These are phyloP conservation scores for Aphaenogaster ashmeadi DNA, from an alignment of 1,140 invertebrate genomes.

Conservation along the genomic window DNA sequence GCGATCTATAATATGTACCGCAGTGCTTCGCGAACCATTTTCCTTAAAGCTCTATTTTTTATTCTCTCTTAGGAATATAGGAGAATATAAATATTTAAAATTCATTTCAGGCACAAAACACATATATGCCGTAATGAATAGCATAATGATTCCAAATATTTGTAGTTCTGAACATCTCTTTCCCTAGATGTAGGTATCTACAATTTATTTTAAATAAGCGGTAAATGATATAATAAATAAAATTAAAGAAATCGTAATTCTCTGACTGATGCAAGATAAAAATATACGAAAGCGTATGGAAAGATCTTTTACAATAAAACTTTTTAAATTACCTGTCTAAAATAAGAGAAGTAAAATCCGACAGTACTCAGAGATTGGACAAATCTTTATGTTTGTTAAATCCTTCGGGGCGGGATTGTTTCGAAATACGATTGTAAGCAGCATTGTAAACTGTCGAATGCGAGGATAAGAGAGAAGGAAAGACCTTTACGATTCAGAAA, in stretches of 20 bases:
- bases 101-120: neutral
- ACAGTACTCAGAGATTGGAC: neutral
- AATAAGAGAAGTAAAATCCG: neutral
- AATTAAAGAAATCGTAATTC: neutral
- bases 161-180: neutral
- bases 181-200: neutral
- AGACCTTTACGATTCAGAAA: constrained; percentile 46
- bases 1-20: constrained; percentile 15
- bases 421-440: constrained; percentile 19
- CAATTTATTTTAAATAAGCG: neutral
- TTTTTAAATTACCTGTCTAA: neutral
- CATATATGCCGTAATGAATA: neutral
- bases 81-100: neutral
- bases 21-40: neutral
- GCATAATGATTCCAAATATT: neutral
- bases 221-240: neutral
- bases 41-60: neutral
- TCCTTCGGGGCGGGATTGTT: neutral
- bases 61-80: neutral
- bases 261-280: neutral
- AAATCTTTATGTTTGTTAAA: neutral
- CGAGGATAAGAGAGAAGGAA: neutral
- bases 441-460: neutral
- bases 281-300: neutral
- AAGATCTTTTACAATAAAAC: neutral